Evolutionary conservation across 1,140 invertebrate species (phyloP), one percentile per base, ranked within the genome.

Genomic region (Patella vulgata): DNA sequence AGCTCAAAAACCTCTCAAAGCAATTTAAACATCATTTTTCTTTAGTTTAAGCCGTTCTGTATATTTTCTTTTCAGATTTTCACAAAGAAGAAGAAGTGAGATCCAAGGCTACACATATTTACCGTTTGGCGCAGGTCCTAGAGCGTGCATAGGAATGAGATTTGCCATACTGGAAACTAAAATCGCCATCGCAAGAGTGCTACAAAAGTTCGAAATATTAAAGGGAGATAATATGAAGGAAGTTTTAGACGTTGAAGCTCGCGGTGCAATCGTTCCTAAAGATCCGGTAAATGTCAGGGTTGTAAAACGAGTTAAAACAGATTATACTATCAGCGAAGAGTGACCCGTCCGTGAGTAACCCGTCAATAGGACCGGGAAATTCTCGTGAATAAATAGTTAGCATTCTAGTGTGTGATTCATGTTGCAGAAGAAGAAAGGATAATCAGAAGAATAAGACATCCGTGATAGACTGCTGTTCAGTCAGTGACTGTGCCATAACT

Each of bases 111-210:
- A 76, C 33, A 74, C 71, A 2, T 84, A 67, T 54, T 58, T 83
- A 23, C 77, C 83, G 14, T 85, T 85, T 56, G 81, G 81, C 4
- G 77, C 77, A 21, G 83, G 83, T 17, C 82, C 82, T 1, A 71
- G 82, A 46, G 81, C 75, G 52, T 85, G 83, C 60, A 78, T 85
- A 39, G 83, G 82, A 0, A 75, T 78, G 63, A 71, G 79, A 44
- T 81, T 83, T 48, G 82, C 80, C 25, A 63, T 81, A 23, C 25
- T 82, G 21, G 80, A 82, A 55, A 68, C 77, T 1, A 83, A 82
- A 53, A 58, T 78, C 2, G 69, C 79, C 1, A 61, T 82, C 6
- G 66, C 63, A 2, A 69, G 71, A 63, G 62, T 80, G 5, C 60
- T 83, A 3, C 55, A 72, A 30, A 64, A 75, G 21, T 82, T 74